phyloP scores from a whole-genome alignment of 2,888 invertebrate genomes.

The Tiphia femorata region DNA sequence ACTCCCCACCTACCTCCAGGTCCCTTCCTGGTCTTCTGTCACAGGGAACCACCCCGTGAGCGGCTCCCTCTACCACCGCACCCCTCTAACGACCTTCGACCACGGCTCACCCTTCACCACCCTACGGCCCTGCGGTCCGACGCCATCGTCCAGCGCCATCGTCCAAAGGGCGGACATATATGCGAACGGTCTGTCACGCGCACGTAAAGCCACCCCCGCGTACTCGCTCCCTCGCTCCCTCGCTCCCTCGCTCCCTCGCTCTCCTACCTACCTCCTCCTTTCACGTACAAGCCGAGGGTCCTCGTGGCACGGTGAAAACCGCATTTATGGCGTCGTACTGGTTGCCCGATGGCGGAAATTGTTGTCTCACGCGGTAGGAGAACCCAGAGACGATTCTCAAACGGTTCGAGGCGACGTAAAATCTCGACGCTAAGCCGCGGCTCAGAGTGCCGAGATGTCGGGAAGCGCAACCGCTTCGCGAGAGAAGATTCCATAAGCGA shows the following conservation, averaged over 20 bases:
- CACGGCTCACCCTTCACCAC: too few species aligned
- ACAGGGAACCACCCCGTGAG: constrained; percentile 24
- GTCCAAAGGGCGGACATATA: constrained; percentile 20
- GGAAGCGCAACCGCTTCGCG: too few species aligned
- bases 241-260: too few species aligned
- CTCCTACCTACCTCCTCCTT: too few species aligned
- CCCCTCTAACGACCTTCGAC: constrained; percentile 38
- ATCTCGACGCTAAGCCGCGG: too few species aligned
- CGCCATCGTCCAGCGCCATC: constrained; percentile 16
- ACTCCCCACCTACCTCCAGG: constrained; percentile 21
- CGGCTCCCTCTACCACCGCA: constrained; percentile 14
- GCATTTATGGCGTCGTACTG: constrained; percentile 4
- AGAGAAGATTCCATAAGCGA: too few species aligned
- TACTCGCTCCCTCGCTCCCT: too few species aligned
- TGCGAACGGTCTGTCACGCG: background rate
- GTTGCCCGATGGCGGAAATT: background rate
- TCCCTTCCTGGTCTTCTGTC: constrained; percentile 41
- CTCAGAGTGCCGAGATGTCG: too few species aligned
- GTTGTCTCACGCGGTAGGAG: constrained; percentile 4
- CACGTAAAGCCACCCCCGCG: background rate
- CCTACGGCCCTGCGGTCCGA: constrained; percentile 25
- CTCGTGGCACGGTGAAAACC: constrained; percentile 2
- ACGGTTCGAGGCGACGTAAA: too few species aligned
- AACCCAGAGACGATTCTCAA: too few species aligned
- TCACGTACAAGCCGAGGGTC: too few species aligned